Conservation (phyloP, 2,888 invertebrate genomes). For the Lypha dubia region DNA sequence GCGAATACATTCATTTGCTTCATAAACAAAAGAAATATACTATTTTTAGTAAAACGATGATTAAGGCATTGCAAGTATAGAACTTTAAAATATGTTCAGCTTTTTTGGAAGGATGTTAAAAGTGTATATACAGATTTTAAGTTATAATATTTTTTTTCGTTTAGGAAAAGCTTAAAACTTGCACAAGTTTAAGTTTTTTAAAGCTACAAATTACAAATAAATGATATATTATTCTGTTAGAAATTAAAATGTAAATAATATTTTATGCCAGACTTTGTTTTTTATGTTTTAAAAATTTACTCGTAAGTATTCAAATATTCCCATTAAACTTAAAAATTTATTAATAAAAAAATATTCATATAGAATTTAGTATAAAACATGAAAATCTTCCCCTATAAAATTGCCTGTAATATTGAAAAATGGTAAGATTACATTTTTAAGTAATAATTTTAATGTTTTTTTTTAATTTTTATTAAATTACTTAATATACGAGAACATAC, state of each 20-base stretch:
- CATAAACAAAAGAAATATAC: not conserved
- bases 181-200: not conserved
- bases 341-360: conserved; percentile 9
- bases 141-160: not conserved
- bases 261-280: conserved; percentile 55
- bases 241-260: conserved; percentile 54
- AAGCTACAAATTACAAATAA: not conserved
- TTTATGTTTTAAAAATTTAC: conserved; percentile 51
- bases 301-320: conserved; percentile 1
- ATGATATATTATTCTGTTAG: not conserved
- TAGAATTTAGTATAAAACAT: conserved; percentile 23
- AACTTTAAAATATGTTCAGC: not conserved
- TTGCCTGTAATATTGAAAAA: conserved; percentile 38
- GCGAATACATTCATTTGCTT: conserved; percentile 22
- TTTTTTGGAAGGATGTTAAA: conserved; percentile 2
- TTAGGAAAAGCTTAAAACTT: not conserved
- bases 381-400: conserved; percentile 27
- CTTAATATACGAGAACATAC: conserved; percentile 31
- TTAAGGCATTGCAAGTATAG: conserved; percentile 16
- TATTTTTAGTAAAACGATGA: not conserved
- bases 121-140: conserved; percentile 37
- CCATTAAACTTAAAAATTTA: conserved; percentile 10
- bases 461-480: too few relatives aligned
- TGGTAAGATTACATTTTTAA: conserved; percentile 1
- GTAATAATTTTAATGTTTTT: conserved; percentile 2